phyloP scores from a whole-genome alignment of 2,797 vertebrate genomes.

The Lycodopsis pacificus region DNA sequence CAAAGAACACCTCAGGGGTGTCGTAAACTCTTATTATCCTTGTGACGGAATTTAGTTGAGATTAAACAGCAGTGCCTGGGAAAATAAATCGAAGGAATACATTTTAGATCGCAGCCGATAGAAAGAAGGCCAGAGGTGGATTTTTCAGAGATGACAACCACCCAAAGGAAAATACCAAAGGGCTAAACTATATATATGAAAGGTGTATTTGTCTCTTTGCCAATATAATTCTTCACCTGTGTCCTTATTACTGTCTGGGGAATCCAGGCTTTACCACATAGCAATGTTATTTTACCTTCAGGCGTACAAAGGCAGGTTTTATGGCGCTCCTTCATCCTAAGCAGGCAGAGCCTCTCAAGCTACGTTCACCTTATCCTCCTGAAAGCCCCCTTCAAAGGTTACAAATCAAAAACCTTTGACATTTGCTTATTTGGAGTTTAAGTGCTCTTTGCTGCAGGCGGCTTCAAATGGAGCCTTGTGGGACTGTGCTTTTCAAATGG shows the following conservation, averaged over 20 bases:
- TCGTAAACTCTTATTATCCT: constrained; percentile 56
- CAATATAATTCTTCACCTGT: background rate
- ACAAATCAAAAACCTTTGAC: constrained; percentile 31
- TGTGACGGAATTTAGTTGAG: constrained; percentile 47
- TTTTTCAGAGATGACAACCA: background rate
- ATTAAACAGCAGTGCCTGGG: constrained; percentile 40
- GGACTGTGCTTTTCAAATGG: constrained; percentile 20
- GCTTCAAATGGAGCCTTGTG: constrained; percentile 12
- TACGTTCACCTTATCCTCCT: constrained; percentile 18
- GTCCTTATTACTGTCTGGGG: constrained; percentile 13
- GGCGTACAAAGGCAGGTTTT: background rate
- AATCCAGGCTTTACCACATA: background rate
- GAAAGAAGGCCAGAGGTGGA: background rate
- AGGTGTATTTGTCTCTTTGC: background rate
- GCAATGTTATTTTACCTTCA: constrained; percentile 25
- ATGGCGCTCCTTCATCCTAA: constrained; percentile 12
- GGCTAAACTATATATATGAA: background rate
- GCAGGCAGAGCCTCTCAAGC: constrained; percentile 1
- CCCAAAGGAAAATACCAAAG: constrained; percentile 4
- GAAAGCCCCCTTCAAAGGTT: constrained; percentile 25
- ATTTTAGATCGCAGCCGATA: constrained; percentile 6
- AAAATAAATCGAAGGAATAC: constrained; percentile 32
- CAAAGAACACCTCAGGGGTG: constrained; percentile 51
- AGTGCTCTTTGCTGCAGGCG: constrained; percentile 18
- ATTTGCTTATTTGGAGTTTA: constrained; percentile 22